Conservation (phyloP, 2,113 vertebrate species). For the Edolisoma coerulescens region DNA sequence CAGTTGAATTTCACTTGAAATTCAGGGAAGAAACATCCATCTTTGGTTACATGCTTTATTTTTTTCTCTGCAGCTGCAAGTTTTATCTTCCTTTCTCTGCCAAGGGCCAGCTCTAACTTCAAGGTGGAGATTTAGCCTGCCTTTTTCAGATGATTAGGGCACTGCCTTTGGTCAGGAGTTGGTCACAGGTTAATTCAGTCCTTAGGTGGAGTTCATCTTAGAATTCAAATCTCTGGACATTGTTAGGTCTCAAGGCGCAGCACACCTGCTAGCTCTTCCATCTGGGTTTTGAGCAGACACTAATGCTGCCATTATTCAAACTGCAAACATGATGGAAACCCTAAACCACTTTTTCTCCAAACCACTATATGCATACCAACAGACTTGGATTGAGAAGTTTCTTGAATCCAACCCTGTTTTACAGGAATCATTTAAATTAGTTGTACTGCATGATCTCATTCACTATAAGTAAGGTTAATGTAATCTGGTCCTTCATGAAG, state of each 20-base stretch:
- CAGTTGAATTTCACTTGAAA: not conserved
- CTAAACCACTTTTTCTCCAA: not conserved
- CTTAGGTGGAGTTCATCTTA: not conserved
- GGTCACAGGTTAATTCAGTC: not conserved
- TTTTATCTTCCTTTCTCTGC: not conserved
- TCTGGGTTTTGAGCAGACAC: not conserved
- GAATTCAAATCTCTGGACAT: not conserved
- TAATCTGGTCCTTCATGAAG: not conserved
- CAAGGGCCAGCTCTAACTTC: not conserved
- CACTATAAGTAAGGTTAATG: not conserved
- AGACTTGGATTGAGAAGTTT: not conserved
- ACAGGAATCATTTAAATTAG: not conserved
- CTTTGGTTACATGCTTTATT: not conserved
- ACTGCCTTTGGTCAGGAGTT: not conserved
- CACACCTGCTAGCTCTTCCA: not conserved
- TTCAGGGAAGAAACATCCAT: not conserved
- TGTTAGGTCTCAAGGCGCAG: fast-evolving
- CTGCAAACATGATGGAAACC: not conserved
- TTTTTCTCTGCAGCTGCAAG: not conserved
- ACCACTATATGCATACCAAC: not conserved
- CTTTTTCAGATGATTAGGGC: not conserved
- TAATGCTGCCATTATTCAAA: not conserved
- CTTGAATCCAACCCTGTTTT: not conserved
- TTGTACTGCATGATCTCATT: not conserved
- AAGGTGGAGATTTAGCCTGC: not conserved